These are phyloP conservation scores for rat (Rattus norvegicus) DNA, from an alignment of 2,113 vertebrate genomes.

Conservation along the genomic window DNA sequence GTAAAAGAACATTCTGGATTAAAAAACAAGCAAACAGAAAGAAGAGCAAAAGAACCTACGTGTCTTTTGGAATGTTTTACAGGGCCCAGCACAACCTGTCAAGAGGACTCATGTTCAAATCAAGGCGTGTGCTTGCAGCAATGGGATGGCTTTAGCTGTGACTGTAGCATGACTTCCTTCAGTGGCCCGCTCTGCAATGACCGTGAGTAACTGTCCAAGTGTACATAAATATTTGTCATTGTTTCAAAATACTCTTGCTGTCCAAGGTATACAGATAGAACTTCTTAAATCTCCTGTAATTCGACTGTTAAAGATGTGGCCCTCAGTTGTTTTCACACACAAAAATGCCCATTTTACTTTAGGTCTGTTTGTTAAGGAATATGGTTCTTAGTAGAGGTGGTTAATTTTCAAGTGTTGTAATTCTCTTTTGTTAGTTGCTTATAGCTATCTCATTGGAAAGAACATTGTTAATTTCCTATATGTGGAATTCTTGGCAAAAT, in stretches of 20 bases:
- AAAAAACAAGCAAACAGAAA: not conserved
- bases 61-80: conserved; percentile 76
- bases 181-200: conserved; percentile 96
- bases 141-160: conserved; percentile 99
- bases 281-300: not conserved
- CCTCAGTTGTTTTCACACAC: not conserved
- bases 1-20: not conserved
- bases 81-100: conserved; percentile 99
- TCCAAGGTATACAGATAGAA: rapidly evolving
- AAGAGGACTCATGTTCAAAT: conserved; percentile 98
- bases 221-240: rapidly evolving
- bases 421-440: conserved; percentile 7
- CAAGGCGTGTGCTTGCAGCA: conserved; percentile 98
- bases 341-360: not conserved
- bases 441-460: conserved; percentile 54
- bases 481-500: not conserved
- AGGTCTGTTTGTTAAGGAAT: not conserved
- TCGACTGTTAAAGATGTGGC: not conserved
- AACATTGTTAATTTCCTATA: conserved; percentile 12
- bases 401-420: not conserved
- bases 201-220: conserved; percentile 88
- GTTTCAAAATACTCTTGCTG: not conserved
- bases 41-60: conserved; percentile 71
- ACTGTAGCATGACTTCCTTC: conserved; percentile 99
- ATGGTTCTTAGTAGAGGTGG: not conserved